phyloP scores from a whole-genome alignment of 2,888 invertebrate species.

The Napeogenes inachia region DNA sequence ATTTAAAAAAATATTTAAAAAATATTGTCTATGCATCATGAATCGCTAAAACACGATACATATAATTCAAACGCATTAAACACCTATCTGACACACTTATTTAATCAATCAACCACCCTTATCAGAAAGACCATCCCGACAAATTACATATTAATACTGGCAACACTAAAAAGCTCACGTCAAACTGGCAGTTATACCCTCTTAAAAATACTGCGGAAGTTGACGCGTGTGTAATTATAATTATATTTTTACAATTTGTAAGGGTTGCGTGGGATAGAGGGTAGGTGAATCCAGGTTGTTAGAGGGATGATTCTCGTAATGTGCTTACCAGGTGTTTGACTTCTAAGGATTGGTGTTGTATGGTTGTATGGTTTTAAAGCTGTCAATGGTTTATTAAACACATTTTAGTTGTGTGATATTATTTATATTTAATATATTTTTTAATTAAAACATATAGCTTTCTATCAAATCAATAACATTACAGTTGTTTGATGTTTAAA shows the following conservation, averaged over 20 bases:
- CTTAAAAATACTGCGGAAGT: constrained; percentile 59
- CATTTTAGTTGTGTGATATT: no score
- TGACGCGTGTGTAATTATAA: constrained; percentile 67
- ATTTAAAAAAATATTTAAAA: neutral
- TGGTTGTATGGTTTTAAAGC: constrained; percentile 14
- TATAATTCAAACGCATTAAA: constrained; percentile 59
- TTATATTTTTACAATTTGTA: constrained; percentile 68
- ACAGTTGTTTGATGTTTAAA: no score
- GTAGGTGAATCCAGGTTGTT: constrained; percentile 52
- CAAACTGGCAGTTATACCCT: constrained; percentile 58
- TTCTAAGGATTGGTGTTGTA: constrained; percentile 25
- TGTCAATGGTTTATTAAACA: constrained; percentile 7
- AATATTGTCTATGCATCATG: constrained; percentile 26
- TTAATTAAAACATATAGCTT: no score
- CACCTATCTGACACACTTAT: constrained; percentile 71
- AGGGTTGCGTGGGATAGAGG: constrained; percentile 60
- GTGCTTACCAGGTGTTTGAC: constrained; percentile 59
- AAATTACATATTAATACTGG: constrained; percentile 73
- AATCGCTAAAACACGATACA: constrained; percentile 37
- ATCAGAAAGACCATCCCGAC: constrained; percentile 64
- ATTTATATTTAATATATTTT: no score
- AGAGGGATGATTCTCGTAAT: constrained; percentile 58
- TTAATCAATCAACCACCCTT: constrained; percentile 74
- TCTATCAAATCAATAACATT: no score
- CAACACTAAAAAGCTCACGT: constrained; percentile 62